A percentile compares a stretch with the other conserved stretches of the same genome.
phyloP scores from a whole-genome alignment of 2,888 invertebrate species.

The Habroteleia sp. region DNA sequence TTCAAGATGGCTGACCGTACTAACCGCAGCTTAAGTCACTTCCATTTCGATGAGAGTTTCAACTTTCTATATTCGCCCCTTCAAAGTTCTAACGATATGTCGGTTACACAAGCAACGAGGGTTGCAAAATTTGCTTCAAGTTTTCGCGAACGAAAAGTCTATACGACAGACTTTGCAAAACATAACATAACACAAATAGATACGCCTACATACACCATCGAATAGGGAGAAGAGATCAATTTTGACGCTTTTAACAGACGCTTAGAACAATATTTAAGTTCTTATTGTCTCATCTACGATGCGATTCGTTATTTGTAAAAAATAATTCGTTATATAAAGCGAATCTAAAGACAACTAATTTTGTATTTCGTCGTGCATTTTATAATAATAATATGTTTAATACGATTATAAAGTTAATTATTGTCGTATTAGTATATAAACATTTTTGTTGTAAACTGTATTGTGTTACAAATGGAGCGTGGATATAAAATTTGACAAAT shows the following conservation, averaged over 20 bases:
- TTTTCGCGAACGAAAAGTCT: conserved; percentile 63
- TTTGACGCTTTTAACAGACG: conserved; percentile 17
- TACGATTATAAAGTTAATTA: too few species aligned
- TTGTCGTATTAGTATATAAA: too few species aligned
- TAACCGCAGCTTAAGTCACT: conserved; percentile 64
- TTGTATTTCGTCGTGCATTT: too few species aligned
- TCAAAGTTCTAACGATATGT: conserved; percentile 70
- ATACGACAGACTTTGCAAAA: conserved; percentile 42
- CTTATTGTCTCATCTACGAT: not conserved
- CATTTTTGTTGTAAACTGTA: not conserved
- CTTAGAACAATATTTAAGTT: conserved; percentile 6
- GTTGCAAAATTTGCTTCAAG: conserved; percentile 70
- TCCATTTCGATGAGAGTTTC: conserved; percentile 63
- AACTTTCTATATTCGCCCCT: conserved; percentile 63
- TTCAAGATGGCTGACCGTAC: conserved; percentile 63
- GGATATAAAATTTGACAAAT: conserved; percentile 18
- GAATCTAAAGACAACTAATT: too few species aligned
- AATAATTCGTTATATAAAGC: too few species aligned
- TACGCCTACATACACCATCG: conserved; percentile 21
- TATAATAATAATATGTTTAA: too few species aligned
- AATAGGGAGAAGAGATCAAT: conserved; percentile 18
- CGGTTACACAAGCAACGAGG: conserved; percentile 71
- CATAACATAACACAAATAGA: conserved; percentile 44
- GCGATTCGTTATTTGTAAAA: not conserved
- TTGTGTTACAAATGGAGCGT: conserved; percentile 1